Conservation (phyloP, 2,888 invertebrate species). For the Netelia fuscicornis region DNA sequence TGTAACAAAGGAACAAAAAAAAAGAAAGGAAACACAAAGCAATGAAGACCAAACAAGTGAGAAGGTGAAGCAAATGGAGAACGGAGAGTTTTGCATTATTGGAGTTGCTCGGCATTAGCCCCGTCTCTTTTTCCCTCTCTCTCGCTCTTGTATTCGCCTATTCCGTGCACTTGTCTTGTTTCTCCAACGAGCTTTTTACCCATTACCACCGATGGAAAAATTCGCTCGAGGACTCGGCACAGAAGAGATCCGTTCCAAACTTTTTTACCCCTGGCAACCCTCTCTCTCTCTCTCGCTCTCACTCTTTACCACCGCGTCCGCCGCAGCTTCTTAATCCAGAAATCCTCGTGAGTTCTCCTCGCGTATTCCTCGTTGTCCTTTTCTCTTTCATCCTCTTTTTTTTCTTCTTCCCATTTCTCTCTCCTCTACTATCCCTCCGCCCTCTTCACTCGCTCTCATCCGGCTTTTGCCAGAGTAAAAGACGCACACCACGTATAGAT, state of each 20-base stretch:
- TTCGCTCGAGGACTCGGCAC: conserved; percentile 51
- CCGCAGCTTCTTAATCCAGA: conserved; percentile 67
- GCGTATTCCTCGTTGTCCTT: conserved; percentile 37
- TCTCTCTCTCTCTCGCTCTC: conserved; percentile 48
- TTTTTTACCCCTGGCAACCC: background rate
- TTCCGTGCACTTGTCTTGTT: conserved; percentile 50
- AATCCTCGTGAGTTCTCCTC: conserved; percentile 63
- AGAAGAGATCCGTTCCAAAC: conserved; percentile 27
- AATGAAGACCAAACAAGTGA: conserved; percentile 9
- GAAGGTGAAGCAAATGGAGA: conserved; percentile 53
- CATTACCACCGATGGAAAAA: conserved; percentile 65
- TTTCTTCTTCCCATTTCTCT: conserved; percentile 40
- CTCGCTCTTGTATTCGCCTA: conserved; percentile 24
- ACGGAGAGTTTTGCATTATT: conserved; percentile 60
- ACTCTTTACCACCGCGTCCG: conserved; percentile 33
- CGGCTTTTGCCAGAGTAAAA: conserved; percentile 30
- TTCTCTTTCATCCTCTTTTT: conserved; percentile 16
- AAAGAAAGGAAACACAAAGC: background rate
- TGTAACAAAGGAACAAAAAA: background rate
- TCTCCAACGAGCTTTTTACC: conserved; percentile 56
- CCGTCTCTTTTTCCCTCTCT: conserved; percentile 4
- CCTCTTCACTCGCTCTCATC: conserved; percentile 19
- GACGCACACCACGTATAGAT: conserved; percentile 18
- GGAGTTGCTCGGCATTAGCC: conserved; percentile 53
- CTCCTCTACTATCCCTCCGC: conserved; percentile 32